Percentiles rank a stretch among this genome's conserved stretches.
Conservation (phyloP, 37 sponge, comb jelly and placozoan genomes). For the Geodia barretti region DNA sequence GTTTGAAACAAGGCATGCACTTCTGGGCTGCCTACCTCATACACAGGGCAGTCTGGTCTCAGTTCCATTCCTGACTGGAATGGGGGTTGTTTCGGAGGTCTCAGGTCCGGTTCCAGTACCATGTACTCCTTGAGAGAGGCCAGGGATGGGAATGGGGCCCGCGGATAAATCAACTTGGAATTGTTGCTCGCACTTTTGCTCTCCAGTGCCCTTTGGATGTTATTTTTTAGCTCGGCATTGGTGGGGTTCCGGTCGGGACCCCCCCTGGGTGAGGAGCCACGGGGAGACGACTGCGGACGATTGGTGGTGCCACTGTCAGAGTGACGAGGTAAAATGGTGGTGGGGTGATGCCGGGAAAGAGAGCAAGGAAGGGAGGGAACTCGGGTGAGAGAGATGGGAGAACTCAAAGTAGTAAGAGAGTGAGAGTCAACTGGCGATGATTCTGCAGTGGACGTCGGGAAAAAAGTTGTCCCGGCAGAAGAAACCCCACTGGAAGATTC, state of each 20-base stretch:
- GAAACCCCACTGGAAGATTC: slow-evolving; percentile 64
- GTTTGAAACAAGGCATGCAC: too few relatives aligned
- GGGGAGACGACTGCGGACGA: background rate
- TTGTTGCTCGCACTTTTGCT: background rate
- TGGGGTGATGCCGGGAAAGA: background rate
- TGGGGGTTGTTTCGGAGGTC: slow-evolving; percentile 40
- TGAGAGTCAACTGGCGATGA: slow-evolving; percentile 16
- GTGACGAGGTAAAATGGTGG: background rate
- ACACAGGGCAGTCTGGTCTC: slow-evolving; percentile 47
- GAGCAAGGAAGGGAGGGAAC: background rate
- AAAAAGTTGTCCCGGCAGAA: slow-evolving; percentile 18
- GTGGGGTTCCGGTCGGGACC: background rate
- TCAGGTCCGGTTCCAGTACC: slow-evolving; percentile 29
- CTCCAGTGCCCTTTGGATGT: background rate
- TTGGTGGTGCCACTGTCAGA: background rate
- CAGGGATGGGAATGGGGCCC: slow-evolving; percentile 24
- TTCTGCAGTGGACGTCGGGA: background rate
- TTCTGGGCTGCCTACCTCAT: too few relatives aligned
- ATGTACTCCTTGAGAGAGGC: slow-evolving; percentile 54
- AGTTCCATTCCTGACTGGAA: slow-evolving; percentile 8
- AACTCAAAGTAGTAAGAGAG: background rate
- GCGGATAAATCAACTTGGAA: background rate
- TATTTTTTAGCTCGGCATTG: background rate
- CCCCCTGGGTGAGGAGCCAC: background rate
- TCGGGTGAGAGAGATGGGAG: background rate